Percentiles rank a stretch among this genome's conserved stretches.
Conservation (phyloP, 1,140 invertebrate genomes). For the Apis laboriosa region DNA sequence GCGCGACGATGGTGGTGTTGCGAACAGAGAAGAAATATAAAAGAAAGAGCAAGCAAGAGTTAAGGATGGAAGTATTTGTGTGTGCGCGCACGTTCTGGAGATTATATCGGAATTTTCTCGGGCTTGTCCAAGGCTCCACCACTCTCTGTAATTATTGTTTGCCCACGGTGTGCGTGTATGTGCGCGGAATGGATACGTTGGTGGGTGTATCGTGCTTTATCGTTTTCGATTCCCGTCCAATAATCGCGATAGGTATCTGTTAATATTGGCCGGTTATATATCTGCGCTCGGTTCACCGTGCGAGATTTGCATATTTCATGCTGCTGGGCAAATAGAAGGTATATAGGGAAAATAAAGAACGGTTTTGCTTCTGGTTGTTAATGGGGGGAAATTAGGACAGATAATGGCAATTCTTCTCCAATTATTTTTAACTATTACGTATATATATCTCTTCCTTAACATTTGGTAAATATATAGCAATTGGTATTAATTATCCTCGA, state of each 20-base stretch:
- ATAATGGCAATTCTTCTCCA: no score
- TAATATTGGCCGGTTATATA: background rate
- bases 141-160: conserved; percentile 55
- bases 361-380: background rate
- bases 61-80: background rate
- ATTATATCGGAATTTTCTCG: conserved; percentile 56
- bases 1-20: background rate
- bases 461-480: background rate
- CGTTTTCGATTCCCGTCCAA: background rate
- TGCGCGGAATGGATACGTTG: conserved; percentile 35
- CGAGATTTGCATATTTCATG: conserved; percentile 6
- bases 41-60: background rate
- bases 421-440: background rate
- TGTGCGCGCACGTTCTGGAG: conserved; percentile 24
- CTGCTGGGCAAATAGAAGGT: background rate
- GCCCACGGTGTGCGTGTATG: conserved; percentile 15
- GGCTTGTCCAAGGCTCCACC: conserved; percentile 26
- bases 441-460: background rate
- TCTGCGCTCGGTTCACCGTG: background rate
- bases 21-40: conserved; percentile 54
- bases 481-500: background rate
- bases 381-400: background rate
- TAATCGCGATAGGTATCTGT: conserved; percentile 1
- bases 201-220: background rate
- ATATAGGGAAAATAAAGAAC: background rate